Evolutionary conservation across 2,888 invertebrate species (phyloP).

Genomic region (Drosophila infuscata): DNA sequence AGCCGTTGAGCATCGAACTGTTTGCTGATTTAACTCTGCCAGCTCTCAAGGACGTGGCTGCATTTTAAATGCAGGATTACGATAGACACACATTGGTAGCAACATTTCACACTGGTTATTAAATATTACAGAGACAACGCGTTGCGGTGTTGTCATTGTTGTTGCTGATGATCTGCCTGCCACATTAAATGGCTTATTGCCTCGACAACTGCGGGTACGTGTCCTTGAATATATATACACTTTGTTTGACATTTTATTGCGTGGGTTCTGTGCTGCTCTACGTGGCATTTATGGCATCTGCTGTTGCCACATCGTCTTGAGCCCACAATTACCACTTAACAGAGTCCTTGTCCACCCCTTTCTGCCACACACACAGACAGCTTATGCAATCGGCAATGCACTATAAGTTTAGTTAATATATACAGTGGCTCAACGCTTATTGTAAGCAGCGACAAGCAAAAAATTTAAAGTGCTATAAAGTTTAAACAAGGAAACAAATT

Average conservation of each 20-base stretch:
- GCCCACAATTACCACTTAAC: constrained; percentile 11
- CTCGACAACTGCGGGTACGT: constrained; percentile 30
- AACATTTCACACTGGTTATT: constrained; percentile 33
- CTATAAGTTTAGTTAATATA: constrained; percentile 18
- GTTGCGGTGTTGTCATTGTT: constrained; percentile 18
- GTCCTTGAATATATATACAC: constrained; percentile 56
- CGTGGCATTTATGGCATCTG: constrained; percentile 11
- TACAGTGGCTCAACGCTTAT: too few relatives aligned
- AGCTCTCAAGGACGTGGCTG: constrained; percentile 60
- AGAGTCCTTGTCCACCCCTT: not conserved
- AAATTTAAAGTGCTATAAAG: too few relatives aligned
- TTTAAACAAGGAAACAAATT: too few relatives aligned
- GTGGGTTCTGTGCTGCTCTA: constrained; percentile 13
- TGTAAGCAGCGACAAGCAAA: too few relatives aligned
- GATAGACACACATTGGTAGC: constrained; percentile 9
- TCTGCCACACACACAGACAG: not conserved
- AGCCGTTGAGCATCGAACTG: constrained; percentile 8
- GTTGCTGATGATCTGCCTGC: constrained; percentile 16
- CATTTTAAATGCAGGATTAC: constrained; percentile 35
- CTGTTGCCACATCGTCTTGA: constrained; percentile 6
- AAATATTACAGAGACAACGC: constrained; percentile 59
- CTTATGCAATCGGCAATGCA: constrained; percentile 21
- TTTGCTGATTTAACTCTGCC: constrained; percentile 39
- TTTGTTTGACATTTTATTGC: constrained; percentile 21
- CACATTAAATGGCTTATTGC: constrained; percentile 59